Evolutionary conservation across 2,888 invertebrate genomes (phyloP).

Genomic region (Tachina grossa): DNA sequence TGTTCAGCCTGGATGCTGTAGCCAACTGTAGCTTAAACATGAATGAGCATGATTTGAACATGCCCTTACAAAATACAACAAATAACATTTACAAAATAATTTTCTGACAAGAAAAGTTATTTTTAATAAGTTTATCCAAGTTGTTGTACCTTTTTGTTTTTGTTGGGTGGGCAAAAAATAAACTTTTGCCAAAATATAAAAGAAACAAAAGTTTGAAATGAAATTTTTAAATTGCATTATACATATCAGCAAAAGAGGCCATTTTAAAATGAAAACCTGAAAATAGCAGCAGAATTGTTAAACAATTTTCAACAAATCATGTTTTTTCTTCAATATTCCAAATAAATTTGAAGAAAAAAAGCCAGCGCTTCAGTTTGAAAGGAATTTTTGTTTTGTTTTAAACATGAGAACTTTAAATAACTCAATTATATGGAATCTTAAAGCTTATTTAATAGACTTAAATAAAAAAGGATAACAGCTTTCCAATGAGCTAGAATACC

Average conservation of each 20-base stretch:
- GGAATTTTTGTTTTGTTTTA: background rate
- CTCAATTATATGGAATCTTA: too few species aligned
- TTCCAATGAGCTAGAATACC: too few species aligned
- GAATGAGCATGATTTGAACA: slow-evolving; percentile 36
- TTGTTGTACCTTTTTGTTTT: background rate
- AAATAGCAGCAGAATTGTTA: background rate
- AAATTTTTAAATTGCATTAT: background rate
- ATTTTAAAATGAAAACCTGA: background rate
- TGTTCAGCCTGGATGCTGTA: background rate
- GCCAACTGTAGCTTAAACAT: slow-evolving; percentile 36
- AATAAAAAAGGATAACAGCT: too few species aligned
- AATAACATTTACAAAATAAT: slow-evolving; percentile 8
- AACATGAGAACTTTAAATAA: too few species aligned
- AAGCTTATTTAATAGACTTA: too few species aligned
- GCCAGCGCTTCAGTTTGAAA: background rate
- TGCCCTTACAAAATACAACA: slow-evolving; percentile 38
- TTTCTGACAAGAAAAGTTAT: slow-evolving; percentile 32
- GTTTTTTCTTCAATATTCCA: too few species aligned
- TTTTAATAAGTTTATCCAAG: slow-evolving; percentile 1
- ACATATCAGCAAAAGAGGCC: background rate
- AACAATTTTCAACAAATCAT: too few species aligned
- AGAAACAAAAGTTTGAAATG: background rate
- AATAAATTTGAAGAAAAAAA: too few species aligned
- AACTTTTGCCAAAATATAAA: background rate
- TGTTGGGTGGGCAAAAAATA: background rate